Base-by-base conservation (phyloP, 2,113 vertebrate species). In the Brachypteracias leptosomus region DNA sequence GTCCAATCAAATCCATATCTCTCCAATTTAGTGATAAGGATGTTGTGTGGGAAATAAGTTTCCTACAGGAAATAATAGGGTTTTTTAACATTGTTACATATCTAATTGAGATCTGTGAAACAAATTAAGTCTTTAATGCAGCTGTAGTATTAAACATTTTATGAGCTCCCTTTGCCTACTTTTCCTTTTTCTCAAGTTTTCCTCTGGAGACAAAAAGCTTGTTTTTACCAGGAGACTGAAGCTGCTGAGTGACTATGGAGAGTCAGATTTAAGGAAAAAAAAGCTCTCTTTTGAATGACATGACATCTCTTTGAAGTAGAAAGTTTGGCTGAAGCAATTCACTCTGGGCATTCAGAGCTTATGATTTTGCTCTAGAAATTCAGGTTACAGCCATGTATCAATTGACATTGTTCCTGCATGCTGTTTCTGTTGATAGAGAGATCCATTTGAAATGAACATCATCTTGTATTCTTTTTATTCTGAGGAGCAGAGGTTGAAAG, bases 401-500 rank as follows among this genome's bases (percentile, higher is more conserved):
- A 0, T 76, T 93, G 6, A 16, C 62, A 49, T 19, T 61, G 29
- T 82, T 95, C 42, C 38, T 74, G 14, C 17, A 9, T 59, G 10
- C 44, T 63, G 22, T 67, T 93, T 88, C 57, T 85, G 31, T 82
- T 90, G 47, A 55, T 78, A 71, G 42, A 6, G 16, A 77, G 36
- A 72, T 68, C 25, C 2, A 0, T 61, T 51, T 76, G 55, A 57
- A 73, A 38, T 1, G 1, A 70, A 14, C 16, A 21, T 55, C 0
- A 3, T 49, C 47, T 79, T 47, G 21, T 83, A 16, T 67, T 85
- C 13, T 85, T 79, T 47, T 25, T 83, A 16, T 72, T 85, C 13
- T 85, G 42, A 79, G 44, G 20, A 57, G 7, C 33, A 35, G 19
- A 80, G 42, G 8, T 42, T 51, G 13, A 57, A 80, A 33, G 46